phyloP scores from a whole-genome alignment of 2,797 vertebrate species.

The Melanogrammus aeglefinus region DNA sequence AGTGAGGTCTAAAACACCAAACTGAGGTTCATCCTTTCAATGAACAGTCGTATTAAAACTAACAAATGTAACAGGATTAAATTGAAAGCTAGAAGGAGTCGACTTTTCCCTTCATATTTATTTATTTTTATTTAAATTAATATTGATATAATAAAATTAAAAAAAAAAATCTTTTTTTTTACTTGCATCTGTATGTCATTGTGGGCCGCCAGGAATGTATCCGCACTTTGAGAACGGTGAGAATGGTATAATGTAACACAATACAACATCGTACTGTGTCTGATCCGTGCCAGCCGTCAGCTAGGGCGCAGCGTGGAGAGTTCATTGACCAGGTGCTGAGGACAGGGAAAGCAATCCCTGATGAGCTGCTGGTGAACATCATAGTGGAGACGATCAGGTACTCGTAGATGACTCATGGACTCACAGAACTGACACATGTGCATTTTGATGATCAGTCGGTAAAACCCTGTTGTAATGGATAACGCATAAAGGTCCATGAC shows the following conservation, averaged over 20 bases:
- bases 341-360: slow-evolving; percentile 75
- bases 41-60: too few species aligned
- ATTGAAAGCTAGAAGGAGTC: too few species aligned
- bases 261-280: background rate
- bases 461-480: background rate
- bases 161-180: too few species aligned
- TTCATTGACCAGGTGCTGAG: slow-evolving; percentile 72
- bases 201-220: too few species aligned
- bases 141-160: too few species aligned
- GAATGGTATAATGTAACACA: background rate
- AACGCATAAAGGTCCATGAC: background rate
- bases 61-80: too few species aligned
- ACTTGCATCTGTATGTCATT: too few species aligned
- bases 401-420: background rate
- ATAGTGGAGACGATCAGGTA: slow-evolving; percentile 84
- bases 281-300: slow-evolving; percentile 63
- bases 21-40: too few species aligned
- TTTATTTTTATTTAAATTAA: too few species aligned
- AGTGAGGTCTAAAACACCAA: too few species aligned
- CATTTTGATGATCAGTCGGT: background rate
- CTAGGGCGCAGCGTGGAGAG: slow-evolving; percentile 71
- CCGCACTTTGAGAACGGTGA: too few species aligned
- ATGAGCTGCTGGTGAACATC: slow-evolving; percentile 79
- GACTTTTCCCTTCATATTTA: too few species aligned
- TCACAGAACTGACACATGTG: background rate